A percentile compares a stretch with the other conserved stretches of the same genome.
Conservation (phyloP, 2,113 vertebrate species). For the Dicrurus megarhynchus region DNA sequence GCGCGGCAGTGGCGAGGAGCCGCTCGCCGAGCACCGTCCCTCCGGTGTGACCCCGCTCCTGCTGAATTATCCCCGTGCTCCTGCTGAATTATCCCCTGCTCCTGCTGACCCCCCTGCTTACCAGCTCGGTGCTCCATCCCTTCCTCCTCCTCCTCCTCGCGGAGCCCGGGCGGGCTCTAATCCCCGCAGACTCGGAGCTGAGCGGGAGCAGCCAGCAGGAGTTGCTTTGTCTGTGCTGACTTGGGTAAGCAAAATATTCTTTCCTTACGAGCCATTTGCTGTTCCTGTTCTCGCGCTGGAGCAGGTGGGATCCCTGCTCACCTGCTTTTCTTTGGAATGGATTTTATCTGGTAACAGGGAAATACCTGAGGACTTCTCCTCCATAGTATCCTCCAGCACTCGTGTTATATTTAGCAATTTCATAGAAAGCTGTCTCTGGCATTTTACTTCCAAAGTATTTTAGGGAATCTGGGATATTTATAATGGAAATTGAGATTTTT, state of each 20-base stretch:
- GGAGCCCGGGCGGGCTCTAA: constrained; percentile 36
- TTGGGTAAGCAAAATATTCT: constrained; percentile 63
- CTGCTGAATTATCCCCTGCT: background rate
- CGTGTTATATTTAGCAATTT: background rate
- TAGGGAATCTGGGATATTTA: background rate
- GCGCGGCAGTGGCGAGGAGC: background rate
- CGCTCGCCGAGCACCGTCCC: rapidly evolving
- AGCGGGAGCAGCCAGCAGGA: constrained; percentile 20
- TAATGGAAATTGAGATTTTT: background rate
- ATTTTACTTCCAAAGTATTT: background rate
- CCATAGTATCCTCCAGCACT: background rate
- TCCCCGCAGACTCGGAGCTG: constrained; percentile 67
- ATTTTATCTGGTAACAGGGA: background rate
- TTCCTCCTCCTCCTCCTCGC: constrained; percentile 45
- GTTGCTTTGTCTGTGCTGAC: constrained; percentile 39
- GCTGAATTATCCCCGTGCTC: no score
- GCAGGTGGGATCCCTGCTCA: background rate
- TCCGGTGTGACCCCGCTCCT: no score
- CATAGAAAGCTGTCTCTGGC: background rate
- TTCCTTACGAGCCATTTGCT: background rate
- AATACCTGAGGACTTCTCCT: background rate
- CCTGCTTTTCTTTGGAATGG: rapidly evolving
- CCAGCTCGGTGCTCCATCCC: constrained; percentile 55
- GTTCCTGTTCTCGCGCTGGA: background rate
- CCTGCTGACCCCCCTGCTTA: constrained; percentile 32